Base-by-base conservation (phyloP, 1,140 invertebrate species). In the Nephila pilipes region DNA sequence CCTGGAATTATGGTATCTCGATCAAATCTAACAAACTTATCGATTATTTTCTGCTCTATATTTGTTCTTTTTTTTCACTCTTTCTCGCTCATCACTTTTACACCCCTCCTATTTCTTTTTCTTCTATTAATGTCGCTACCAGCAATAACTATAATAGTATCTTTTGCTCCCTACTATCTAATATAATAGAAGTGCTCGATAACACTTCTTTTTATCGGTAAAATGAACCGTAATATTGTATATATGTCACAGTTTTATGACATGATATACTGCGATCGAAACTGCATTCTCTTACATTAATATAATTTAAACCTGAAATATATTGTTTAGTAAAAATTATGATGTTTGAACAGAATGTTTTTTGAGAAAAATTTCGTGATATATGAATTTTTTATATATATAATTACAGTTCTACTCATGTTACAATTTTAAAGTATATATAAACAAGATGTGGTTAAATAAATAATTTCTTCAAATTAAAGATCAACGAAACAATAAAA, bases 141-240 rank as follows among this genome's bases (percentile, higher is more conserved):
- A 75, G 69, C 29, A 75, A 75, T 75, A 75, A 75, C 32, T 75
- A 75, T 75, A 75, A 75, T 36, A 75, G 69, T 75, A 75, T 32
- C 69, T 75, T 60, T 75, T 75, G 69, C 2, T 75, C 29, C 29
- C 29, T 32, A 36, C 69, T 32, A 75, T 65, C 63, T 29, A 75
- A 75, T 36, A 75, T 75, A 75, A 75, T 75, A 75, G 69, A 69
- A 69, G 69, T 20, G 69, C 29, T 75, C 18, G 25, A 75, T 75
- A 75, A 75, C 63, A 60, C 4, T 25, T 25, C 29, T 36, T 75
- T 75, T 75, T 75, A 75, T 75, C 16, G 69, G 32, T 32, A 75
- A 75, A 75, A 75, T 75, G 18, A 75, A 36, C 69, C 18, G 16
- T 75, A 29, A 36, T 8, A 75, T 29, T 75, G 32, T 32, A 75